Conservation (phyloP, 1,140 invertebrate genomes). For the Whitmania pigra region DNA sequence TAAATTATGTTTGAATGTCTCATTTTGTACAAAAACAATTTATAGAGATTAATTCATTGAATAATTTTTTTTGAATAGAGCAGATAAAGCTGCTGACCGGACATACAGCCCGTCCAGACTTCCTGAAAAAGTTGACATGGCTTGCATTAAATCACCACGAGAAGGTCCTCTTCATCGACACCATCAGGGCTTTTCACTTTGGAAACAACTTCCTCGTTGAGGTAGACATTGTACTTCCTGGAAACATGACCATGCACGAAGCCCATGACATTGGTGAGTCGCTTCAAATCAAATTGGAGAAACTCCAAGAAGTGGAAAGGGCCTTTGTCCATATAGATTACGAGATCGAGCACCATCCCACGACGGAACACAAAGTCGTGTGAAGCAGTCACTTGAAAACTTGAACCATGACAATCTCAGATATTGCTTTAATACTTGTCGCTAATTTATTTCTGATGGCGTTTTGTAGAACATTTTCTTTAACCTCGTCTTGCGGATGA, state of each 20-base stretch:
- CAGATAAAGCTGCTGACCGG: conserved; percentile 38
- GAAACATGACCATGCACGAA: conserved; percentile 39
- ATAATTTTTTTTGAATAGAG: conserved; percentile 26
- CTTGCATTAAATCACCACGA: conserved; percentile 39
- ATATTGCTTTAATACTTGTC: no score
- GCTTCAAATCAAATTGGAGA: conserved; percentile 42
- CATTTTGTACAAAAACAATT: no score
- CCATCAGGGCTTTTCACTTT: conserved; percentile 45
- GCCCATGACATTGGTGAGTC: conserved; percentile 44
- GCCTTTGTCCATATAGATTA: conserved; percentile 47
- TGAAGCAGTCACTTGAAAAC: conserved; percentile 21
- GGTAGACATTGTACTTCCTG: conserved; percentile 40
- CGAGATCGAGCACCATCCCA: conserved; percentile 38
- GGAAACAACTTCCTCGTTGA: conserved; percentile 41
- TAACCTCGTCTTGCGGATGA: no score
- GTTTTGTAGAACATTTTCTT: no score
- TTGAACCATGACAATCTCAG: no score
- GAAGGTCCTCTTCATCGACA: conserved; percentile 42
- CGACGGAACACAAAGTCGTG: conserved; percentile 36
- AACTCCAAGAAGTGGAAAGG: conserved; percentile 42
- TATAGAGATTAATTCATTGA: no score
- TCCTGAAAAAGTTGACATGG: conserved; percentile 39
- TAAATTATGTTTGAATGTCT: no score
- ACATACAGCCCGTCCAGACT: conserved; percentile 36
- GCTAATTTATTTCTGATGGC: no score